Evolutionary conservation across 2,113 vertebrate species (phyloP).

Genomic region (Scatophagus argus): DNA sequence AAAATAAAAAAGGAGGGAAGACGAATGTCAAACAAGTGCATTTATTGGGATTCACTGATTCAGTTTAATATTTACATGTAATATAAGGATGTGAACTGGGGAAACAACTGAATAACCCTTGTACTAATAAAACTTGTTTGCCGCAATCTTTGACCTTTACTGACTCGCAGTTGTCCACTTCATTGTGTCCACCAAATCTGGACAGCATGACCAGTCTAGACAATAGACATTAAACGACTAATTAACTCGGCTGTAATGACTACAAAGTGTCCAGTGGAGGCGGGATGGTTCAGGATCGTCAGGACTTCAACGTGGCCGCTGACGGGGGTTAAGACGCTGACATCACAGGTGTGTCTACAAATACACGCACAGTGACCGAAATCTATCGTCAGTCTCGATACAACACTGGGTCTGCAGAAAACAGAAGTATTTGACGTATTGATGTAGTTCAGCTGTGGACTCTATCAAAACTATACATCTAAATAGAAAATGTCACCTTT

Average conservation of each 20-base stretch:
- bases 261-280: conserved; percentile 23
- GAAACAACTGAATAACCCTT: conserved; percentile 37
- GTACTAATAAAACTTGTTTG: conserved; percentile 18
- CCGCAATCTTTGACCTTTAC: conserved; percentile 33
- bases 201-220: conserved; percentile 5
- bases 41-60: conserved; percentile 73
- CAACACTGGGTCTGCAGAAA: conserved; percentile 49
- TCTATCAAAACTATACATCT: conserved; percentile 73
- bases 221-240: not conserved
- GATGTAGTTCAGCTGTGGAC: conserved; percentile 18
- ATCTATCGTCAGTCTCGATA: conserved; percentile 30
- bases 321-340: conserved; percentile 36
- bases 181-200: not conserved
- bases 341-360: conserved; percentile 25
- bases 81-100: conserved; percentile 53
- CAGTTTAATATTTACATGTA: conserved; percentile 72
- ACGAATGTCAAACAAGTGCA: conserved; percentile 68
- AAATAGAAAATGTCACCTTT: conserved; percentile 66
- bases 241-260: conserved; percentile 24
- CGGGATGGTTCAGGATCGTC: conserved; percentile 39
- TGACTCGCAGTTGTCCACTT: not conserved
- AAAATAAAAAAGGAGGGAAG: conserved; percentile 26
- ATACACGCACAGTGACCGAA: conserved; percentile 7
- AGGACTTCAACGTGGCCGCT: conserved; percentile 17
- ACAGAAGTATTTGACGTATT: conserved; percentile 6